Conservation (phyloP, 2,888 invertebrate species). For the Catocala sponsa region DNA sequence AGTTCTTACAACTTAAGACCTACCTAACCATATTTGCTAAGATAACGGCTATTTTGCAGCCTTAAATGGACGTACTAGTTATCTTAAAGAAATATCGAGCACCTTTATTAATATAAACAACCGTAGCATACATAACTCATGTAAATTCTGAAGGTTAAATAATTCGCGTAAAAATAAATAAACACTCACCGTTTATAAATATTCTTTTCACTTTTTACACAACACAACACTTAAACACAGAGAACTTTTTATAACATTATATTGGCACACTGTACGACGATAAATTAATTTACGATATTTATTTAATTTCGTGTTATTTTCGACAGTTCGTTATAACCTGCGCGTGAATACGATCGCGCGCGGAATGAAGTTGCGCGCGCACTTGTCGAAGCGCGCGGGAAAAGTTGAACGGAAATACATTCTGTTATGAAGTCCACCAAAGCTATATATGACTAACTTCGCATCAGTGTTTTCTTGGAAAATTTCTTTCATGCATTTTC, state of each 20-base stretch:
- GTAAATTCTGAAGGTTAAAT: slow-evolving; percentile 29
- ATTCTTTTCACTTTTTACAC: slow-evolving; percentile 41
- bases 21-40: slow-evolving; percentile 46
- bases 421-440: slow-evolving; percentile 45
- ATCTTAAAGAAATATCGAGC: slow-evolving; percentile 41
- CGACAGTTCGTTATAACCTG: slow-evolving; percentile 59
- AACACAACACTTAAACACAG: slow-evolving; percentile 55
- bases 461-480: slow-evolving; percentile 17
- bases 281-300: slow-evolving; percentile 41
- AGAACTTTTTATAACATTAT: slow-evolving; percentile 57
- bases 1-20: slow-evolving; percentile 33
- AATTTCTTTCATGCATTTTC: neutral
- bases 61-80: slow-evolving; percentile 45
- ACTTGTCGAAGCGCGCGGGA: slow-evolving; percentile 71
- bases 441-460: slow-evolving; percentile 32
- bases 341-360: slow-evolving; percentile 76
- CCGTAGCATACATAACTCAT: slow-evolving; percentile 9
- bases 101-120: slow-evolving; percentile 12
- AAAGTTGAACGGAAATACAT: slow-evolving; percentile 70
- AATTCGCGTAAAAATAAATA: slow-evolving; percentile 8
- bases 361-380: slow-evolving; percentile 75
- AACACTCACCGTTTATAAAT: slow-evolving; percentile 38
- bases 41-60: slow-evolving; percentile 48
- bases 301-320: slow-evolving; percentile 57
- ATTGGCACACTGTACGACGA: slow-evolving; percentile 51